A percentile compares a stretch with the other conserved stretches of the same genome.
Conservation (phyloP, 2,888 invertebrate genomes). For the Gastracanthus pulcherrimus region DNA sequence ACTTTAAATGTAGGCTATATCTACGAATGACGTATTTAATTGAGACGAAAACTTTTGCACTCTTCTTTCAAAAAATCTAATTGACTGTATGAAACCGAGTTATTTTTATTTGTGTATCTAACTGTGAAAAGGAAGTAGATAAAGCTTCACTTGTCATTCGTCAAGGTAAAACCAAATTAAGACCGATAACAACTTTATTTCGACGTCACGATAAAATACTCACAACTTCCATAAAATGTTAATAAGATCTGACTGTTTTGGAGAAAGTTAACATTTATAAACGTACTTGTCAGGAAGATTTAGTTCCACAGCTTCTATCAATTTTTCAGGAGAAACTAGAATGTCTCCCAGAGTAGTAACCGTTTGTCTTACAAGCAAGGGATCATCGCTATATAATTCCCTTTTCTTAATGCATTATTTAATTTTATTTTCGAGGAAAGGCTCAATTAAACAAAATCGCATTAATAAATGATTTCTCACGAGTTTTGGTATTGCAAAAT, state of each 20-base stretch:
- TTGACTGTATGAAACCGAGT: too few relatives aligned
- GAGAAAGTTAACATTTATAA: too few relatives aligned
- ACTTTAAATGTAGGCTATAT: not conserved
- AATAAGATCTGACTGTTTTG: not conserved
- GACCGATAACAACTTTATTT: slow-evolving; percentile 13
- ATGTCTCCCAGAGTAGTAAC: slow-evolving; percentile 77
- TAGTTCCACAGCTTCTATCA: slow-evolving; percentile 75
- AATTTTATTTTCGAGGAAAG: slow-evolving; percentile 45
- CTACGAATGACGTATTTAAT: not conserved
- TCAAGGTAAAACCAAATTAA: not conserved
- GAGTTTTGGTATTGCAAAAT: slow-evolving; percentile 74
- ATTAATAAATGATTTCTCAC: slow-evolving; percentile 51
- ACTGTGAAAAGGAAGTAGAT: slow-evolving; percentile 2
- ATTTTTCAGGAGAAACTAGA: slow-evolving; percentile 77
- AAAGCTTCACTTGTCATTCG: not conserved
- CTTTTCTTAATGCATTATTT: slow-evolving; percentile 64
- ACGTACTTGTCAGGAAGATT: slow-evolving; percentile 75
- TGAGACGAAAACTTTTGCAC: too few relatives aligned
- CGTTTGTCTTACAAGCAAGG: slow-evolving; percentile 73
- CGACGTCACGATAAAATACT: slow-evolving; percentile 1
- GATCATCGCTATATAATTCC: slow-evolving; percentile 75
- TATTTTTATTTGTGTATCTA: not conserved
- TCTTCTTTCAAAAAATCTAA: too few relatives aligned
- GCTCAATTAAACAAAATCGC: not conserved
- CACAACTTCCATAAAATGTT: not conserved